Evolutionary conservation across 1,140 invertebrate species (phyloP), one percentile per base, ranked within the genome.

Genomic region (Lepidurus packardi): DNA sequence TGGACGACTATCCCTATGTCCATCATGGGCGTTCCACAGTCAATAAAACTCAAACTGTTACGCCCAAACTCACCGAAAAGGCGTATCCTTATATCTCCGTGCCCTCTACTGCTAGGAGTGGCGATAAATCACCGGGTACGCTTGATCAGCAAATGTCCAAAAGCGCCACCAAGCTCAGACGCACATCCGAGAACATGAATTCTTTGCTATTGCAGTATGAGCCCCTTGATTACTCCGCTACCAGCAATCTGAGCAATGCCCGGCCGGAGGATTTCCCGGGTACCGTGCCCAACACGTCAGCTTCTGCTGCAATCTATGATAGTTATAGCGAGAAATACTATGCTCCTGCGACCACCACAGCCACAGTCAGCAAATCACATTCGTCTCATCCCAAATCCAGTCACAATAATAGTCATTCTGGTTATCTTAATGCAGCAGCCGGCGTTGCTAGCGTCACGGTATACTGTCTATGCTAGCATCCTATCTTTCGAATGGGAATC

Each of bases 11-110:
- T 47, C 43, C 75, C 16, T 44, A 77, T 77, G 43, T 47, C 34
- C 43, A 16, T n/a, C 24, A 25, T 77, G 75, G 43, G 53, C 53
- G 53, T 44, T 43, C 41, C 41, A 42, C 43, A 43, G 75, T n/a
- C 16, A 77, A 41, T 42, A 76, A 77, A 42, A 13, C 41, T 0
- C 34, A 43, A 47, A 0, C 75, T 77, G 75, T 44, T 21, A 77
- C 53, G 9, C 76, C 44, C 9, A 88, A 89, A 0, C 87, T 93
- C 1, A 89, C 88, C 78, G 90, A 92, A 81, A 91, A 90, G 82
- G 88, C 90, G 1, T 89, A 91, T 77, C 90, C 90, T 0, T 91
- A 90, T 82, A 87, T 87, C 5, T 85, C 82, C n/a, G 75, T 77
- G 88, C 53, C 53, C 21, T 65, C 76, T 0, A 41, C 41, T 41